phyloP scores from a whole-genome alignment of 2,113 vertebrate species.

The Antennarius striatus region DNA sequence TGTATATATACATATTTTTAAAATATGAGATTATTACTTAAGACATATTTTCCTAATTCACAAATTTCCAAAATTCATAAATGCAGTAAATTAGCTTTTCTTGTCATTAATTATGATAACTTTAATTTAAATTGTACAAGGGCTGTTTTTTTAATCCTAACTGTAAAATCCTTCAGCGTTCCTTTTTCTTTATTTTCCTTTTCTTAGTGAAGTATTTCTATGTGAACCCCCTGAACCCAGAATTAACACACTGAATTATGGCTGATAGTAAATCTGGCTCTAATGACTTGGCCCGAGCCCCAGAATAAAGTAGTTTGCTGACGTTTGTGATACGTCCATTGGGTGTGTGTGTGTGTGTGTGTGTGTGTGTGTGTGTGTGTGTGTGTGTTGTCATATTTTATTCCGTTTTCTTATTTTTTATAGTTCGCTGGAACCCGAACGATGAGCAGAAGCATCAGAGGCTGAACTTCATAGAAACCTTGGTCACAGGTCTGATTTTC shows the following conservation, averaged over 20 bases:
- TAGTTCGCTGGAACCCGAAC: constrained; percentile 91
- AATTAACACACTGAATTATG: constrained; percentile 34
- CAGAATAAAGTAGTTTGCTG: constrained; percentile 14
- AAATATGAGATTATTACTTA: too few relatives aligned
- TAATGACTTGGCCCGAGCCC: constrained; percentile 40
- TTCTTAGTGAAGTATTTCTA: too few relatives aligned
- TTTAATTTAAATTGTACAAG: too few relatives aligned
- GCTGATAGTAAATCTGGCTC: constrained; percentile 26
- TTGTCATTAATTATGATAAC: too few relatives aligned
- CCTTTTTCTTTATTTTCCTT: too few relatives aligned
- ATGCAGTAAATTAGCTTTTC: too few relatives aligned
- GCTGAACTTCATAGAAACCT: constrained; percentile 87
- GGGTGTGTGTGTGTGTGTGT: constrained; percentile 13
- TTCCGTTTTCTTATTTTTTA: constrained; percentile 38
- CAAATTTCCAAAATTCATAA: too few relatives aligned
- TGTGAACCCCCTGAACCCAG: background rate
- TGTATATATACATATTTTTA: too few relatives aligned
- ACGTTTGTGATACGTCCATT: constrained; percentile 13
- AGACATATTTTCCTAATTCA: too few relatives aligned
- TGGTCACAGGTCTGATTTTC: constrained; percentile 87
- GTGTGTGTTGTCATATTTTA: too few relatives aligned
- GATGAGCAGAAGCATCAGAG: constrained; percentile 85
- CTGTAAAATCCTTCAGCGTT: too few relatives aligned
- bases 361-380: background rate
- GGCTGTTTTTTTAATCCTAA: too few relatives aligned